Evolutionary conservation across 1,140 invertebrate species (phyloP).

Genomic region (Melitaea cinxia): DNA sequence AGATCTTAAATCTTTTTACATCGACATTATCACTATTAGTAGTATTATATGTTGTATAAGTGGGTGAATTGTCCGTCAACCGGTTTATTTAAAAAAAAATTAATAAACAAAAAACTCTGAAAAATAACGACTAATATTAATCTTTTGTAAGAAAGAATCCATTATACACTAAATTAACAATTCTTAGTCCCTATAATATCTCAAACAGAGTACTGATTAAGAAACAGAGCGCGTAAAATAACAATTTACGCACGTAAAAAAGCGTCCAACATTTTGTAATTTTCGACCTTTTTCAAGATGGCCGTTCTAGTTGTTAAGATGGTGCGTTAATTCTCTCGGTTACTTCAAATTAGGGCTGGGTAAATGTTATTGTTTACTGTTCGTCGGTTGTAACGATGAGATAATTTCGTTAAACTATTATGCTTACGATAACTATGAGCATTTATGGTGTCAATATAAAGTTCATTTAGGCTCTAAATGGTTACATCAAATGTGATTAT

Average conservation of each 20-base stretch:
- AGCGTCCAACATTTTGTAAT: slow-evolving; percentile 24
- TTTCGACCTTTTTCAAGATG: slow-evolving; percentile 30
- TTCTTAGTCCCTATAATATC: slow-evolving; percentile 12
- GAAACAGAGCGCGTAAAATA: slow-evolving; percentile 23
- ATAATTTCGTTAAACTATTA: neutral
- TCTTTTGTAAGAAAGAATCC: neutral
- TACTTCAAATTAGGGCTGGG: neutral
- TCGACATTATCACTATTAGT: no score
- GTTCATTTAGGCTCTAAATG: neutral
- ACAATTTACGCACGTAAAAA: slow-evolving; percentile 25
- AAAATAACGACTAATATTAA: neutral
- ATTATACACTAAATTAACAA: neutral
- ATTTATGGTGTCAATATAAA: neutral
- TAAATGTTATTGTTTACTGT: neutral
- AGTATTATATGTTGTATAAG: no score
- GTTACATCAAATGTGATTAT: no score
- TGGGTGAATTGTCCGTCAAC: no score
- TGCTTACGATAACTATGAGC: neutral
- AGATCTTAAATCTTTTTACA: no score
- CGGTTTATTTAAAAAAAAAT: neutral
- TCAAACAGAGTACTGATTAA: slow-evolving; percentile 32
- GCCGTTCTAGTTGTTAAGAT: slow-evolving; percentile 6
- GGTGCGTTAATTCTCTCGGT: slow-evolving; percentile 1
- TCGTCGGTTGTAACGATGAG: neutral
- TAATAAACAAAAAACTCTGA: neutral